Conservation (phyloP, 2,797 vertebrate species). For the Propithecus perrieri region DNA sequence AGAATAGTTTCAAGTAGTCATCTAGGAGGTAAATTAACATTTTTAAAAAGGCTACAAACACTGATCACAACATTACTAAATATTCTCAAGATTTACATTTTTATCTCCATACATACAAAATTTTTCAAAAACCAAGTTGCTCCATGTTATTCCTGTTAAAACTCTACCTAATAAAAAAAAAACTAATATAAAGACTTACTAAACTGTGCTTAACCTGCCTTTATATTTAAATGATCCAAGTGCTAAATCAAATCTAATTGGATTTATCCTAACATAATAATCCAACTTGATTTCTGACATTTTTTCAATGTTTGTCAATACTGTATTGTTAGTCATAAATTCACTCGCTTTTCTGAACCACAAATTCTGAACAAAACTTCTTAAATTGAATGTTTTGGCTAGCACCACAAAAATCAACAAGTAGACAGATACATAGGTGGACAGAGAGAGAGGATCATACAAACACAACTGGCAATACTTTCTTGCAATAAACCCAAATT, state of each 20-base stretch:
- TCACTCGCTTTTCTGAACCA: constrained; percentile 25
- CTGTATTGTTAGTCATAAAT: background rate
- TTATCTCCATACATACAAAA: constrained; percentile 21
- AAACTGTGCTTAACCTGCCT: background rate
- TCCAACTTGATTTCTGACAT: background rate
- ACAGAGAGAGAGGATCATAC: background rate
- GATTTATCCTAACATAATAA: constrained; percentile 43
- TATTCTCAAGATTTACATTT: constrained; percentile 13
- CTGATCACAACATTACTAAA: constrained; percentile 11
- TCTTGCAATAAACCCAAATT: background rate
- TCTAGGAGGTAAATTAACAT: constrained; percentile 46
- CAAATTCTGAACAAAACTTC: background rate
- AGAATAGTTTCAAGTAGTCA: constrained; percentile 28
- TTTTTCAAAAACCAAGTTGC: background rate
- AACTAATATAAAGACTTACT: background rate
- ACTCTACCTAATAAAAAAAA: background rate
- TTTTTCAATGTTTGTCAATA: constrained; percentile 25
- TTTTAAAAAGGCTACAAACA: constrained; percentile 10
- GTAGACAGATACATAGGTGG: background rate
- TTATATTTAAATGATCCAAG: constrained; percentile 32
- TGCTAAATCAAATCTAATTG: background rate
- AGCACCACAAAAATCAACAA: background rate
- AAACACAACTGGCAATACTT: background rate
- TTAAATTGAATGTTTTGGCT: background rate
- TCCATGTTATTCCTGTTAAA: constrained; percentile 26